Base-by-base conservation (phyloP, 2,797 vertebrate species). In the Spondyliosoma cantharus region DNA sequence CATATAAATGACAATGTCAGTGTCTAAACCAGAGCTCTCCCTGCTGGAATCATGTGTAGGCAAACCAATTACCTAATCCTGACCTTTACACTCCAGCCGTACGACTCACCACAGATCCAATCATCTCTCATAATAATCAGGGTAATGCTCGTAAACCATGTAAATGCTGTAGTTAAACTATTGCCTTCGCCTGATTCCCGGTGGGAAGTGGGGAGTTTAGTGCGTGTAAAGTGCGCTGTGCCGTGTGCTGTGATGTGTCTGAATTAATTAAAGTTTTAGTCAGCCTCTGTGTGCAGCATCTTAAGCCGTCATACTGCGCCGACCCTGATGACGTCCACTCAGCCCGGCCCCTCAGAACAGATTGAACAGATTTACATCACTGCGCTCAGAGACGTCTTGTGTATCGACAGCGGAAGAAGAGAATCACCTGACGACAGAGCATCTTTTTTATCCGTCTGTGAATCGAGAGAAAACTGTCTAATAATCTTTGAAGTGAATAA, bases 241-340 rank as follows among this genome's bases (percentile, higher is more conserved):
- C 46, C 29, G 25, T 29, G 48, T 2, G 42, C 45, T 80, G 56
- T 74, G 43, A 72, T 56, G 71, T 61, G 3, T 46, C 84, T 32
- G 78, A 50, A 82, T 79, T 81, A 81, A 83, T 80, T 64, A 62
- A 74, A 75, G 67, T 59, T 32, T 67, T 37, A 66, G 79, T 81
- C 57, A 43, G 1, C 62, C 29, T 58, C 64, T 68, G 53, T 12
- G 1, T 54, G 71, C 70, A 19, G 76, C 54, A 19, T 78, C 78
- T 76, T 57, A 74, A 82, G 66, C 60, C 58, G 22, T 60, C 42
- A 65, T 17, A 70, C 74, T 53, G 76, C 12, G 32, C 59, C 27
- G 72, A 79, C 59, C 61, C 37, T 22, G 64, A 20, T 52, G 42
- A 7, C 52, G 13, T 81, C 61, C 49, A 19, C 63, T 61, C 24